Evolutionary conservation across 2,888 invertebrate genomes (phyloP).

Genomic region (Trissoscelio sp.): DNA sequence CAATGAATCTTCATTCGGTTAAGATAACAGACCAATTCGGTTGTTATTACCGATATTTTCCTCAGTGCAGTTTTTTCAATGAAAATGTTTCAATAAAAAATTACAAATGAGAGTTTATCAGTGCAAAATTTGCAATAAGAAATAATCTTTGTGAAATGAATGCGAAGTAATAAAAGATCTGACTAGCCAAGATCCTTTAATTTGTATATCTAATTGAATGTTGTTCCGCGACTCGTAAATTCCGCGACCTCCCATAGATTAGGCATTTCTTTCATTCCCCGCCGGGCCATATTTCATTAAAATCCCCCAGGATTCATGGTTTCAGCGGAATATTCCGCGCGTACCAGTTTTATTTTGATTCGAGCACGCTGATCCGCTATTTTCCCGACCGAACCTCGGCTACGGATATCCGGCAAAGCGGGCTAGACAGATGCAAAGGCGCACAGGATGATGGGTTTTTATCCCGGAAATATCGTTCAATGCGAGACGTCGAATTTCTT

Average conservation of each 20-base stretch:
- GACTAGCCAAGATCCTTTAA: slow-evolving; percentile 15
- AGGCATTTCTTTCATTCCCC: slow-evolving; percentile 22
- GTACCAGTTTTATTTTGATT: slow-evolving; percentile 54
- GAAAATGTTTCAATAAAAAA: too few relatives aligned
- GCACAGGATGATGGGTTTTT: slow-evolving; percentile 23
- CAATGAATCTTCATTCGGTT: too few relatives aligned
- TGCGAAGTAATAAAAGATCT: neutral
- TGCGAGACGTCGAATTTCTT: slow-evolving; percentile 6
- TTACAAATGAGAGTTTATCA: too few relatives aligned
- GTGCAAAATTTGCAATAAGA: too few relatives aligned
- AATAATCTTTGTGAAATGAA: too few relatives aligned
- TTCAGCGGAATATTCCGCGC: slow-evolving; percentile 22
- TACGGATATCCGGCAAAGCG: slow-evolving; percentile 19
- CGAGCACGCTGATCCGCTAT: slow-evolving; percentile 40
- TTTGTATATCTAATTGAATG: slow-evolving; percentile 36
- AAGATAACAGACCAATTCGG: too few relatives aligned
- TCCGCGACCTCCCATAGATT: slow-evolving; percentile 10
- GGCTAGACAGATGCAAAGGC: slow-evolving; percentile 34
- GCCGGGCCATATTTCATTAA: slow-evolving; percentile 36
- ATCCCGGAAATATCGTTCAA: slow-evolving; percentile 26
- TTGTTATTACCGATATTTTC: too few relatives aligned
- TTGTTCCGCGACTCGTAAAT: slow-evolving; percentile 33
- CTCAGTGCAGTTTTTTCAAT: too few relatives aligned
- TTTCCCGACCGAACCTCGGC: slow-evolving; percentile 21
- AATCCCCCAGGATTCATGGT: slow-evolving; percentile 55